Base-by-base conservation (phyloP, 1,140 invertebrate species). In the Lerema accius region DNA sequence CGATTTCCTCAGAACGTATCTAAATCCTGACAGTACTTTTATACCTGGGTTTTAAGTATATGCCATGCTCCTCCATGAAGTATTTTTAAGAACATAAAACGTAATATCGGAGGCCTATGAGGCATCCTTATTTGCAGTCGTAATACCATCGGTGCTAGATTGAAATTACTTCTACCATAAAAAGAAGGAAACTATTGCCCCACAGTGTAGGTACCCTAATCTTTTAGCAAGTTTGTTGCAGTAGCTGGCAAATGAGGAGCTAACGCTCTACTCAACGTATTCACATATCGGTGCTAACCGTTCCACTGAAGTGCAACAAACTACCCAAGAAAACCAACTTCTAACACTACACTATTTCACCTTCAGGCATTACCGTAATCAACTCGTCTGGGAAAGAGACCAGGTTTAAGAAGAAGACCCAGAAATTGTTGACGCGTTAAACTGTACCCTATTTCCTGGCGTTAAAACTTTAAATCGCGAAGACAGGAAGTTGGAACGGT, bases 301-400 rank as follows among this genome's bases (percentile, higher is more conserved):
- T 61, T 61, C 40, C 45, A 65, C 55, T 50, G 28, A 63, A 61
- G 16, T 49, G 45, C 55, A 65, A 66, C 64, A 66, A 65, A 66
- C 49, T 46, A 58, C 42, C 59, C 35, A 61, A 66, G 64, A 55
- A 64, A 64, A 46, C 63, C 53, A 58, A 64, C 55, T 65, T 48
- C 35, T n/a, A 37, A 37, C 55, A 65, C 37, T 66, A 53, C 61
- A 79, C 66, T 78, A 78, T 81, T 80, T 82, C 73, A 83, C 82
- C 78, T 79, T 65, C 63, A 58, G 68, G 68, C 79, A 81, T 83
- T 78, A 80, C 74, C 73, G 78, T 85, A 83, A 85, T 85, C 77
- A 83, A 83, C 80, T 71, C 71, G 42, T 73, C 61, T 68, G 39
- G 6, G 26, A 42, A 63, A 66, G 13, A 43, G 28, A 58, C 55